These are phyloP conservation scores for Aptenodytes forsteri DNA, from an alignment of 2,113 vertebrate species.

Conservation along the genomic window DNA sequence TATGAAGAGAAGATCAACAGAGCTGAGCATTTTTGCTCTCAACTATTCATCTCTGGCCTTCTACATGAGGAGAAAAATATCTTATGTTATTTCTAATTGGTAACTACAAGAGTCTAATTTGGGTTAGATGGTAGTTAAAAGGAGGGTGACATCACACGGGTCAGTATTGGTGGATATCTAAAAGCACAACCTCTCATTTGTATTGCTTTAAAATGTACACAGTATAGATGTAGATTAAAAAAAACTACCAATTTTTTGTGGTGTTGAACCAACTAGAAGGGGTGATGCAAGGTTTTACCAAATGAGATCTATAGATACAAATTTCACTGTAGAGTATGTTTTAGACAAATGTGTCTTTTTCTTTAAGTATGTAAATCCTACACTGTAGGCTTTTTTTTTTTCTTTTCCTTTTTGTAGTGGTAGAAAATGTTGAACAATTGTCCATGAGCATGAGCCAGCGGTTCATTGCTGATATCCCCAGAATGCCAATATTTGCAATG, in stretches of 20 bases:
- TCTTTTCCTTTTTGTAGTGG: constrained; percentile 73
- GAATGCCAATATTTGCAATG: constrained; percentile 85
- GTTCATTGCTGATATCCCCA: constrained; percentile 84
- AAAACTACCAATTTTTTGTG: constrained; percentile 78
- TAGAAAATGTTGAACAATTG: constrained; percentile 86
- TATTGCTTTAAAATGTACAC: constrained; percentile 87
- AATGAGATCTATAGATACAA: constrained; percentile 81
- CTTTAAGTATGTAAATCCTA: constrained; percentile 82
- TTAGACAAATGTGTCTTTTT: constrained; percentile 83
- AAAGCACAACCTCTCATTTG: constrained; percentile 81
- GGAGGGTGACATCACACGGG: constrained; percentile 74
- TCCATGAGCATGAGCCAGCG: constrained; percentile 82
- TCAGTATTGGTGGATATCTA: constrained; percentile 72
- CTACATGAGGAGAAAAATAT: constrained; percentile 60
- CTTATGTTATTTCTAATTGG: constrained; percentile 36
- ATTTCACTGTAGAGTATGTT: constrained; percentile 79
- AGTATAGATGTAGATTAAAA: constrained; percentile 76
- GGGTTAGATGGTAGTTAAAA: constrained; percentile 58
- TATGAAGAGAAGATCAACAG: constrained; percentile 75
- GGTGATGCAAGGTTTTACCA: constrained; percentile 88
- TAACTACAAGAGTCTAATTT: constrained; percentile 70
- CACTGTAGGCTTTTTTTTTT: constrained; percentile 75
- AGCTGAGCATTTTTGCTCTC: constrained; percentile 63
- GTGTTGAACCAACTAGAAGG: constrained; percentile 78
- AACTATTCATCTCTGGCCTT: constrained; percentile 64